Base-by-base conservation (phyloP, 30 jellyfish, hydroid and myxozoan species). In the Aurelia aurita complex sp. Pacific region DNA sequence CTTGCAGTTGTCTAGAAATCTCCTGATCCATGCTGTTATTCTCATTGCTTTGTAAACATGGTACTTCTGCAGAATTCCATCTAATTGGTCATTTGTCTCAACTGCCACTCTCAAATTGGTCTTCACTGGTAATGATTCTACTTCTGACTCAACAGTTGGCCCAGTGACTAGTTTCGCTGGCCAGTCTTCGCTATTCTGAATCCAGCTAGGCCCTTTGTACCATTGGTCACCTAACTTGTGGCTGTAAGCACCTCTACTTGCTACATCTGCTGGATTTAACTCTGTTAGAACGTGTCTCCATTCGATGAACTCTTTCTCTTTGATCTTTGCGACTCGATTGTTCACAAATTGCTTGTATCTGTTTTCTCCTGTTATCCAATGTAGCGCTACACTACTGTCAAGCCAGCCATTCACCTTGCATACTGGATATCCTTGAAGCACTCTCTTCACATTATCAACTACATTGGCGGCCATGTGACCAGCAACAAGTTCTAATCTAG, bases 321-420 rank as follows among this genome's bases (percentile, higher is more conserved):
- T n/a, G n/a, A n/a, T n/a, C n/a, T n/a, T n/a, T 34, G 18, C 52
- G 6, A 34, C 78, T 18, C 77, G 76, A 59, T 57, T 76, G 14
- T 62, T 52, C 23, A 53, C 86, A 55, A 76, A 57, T 33, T 51
- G 86, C 12, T 16, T 76, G 77, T 57, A 76, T 23, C 16, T 53
- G 34, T 59, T 62, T 29, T 67, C 63, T 10, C 86, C 85, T 40
- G 51, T 51, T 23, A 81, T 67, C 91, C 57, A 81, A n/a, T 81
- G 87, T 8, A 67, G 69, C 6, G 60, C 89, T 38, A 77, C 6
- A 5, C 81, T 79, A 67, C 89, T 79, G 89, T 79, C 89, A 61
- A 61, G 43, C 89, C 84, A 79, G 14, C 69, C 70, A 42, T 62
- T 50, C 4, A 65, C 63, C 15, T 79, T 59, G 35, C 63, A 18